phyloP scores from a whole-genome alignment of 2,797 vertebrate genomes.

The Acanthurus lineatus region DNA sequence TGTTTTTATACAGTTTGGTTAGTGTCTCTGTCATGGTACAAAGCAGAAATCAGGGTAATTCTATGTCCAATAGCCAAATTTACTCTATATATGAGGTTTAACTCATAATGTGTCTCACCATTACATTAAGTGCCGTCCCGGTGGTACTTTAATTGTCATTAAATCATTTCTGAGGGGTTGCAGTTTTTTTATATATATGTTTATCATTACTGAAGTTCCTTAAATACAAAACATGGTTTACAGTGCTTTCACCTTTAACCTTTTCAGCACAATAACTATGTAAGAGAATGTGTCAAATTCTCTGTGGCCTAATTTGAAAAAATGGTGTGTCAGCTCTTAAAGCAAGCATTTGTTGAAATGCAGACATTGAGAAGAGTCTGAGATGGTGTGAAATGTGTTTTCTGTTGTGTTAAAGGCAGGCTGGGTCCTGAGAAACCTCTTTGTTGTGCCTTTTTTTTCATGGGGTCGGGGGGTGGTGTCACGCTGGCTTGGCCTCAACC shows the following conservation, averaged over 20 bases:
- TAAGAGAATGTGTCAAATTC: not conserved
- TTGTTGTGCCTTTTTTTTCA: slow-evolving; percentile 74
- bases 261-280: not conserved
- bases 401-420: slow-evolving; percentile 34
- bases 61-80: not conserved
- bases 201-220: not conserved
- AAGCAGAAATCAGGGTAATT: not conserved
- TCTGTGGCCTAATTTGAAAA: not conserved
- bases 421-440: slow-evolving; percentile 55
- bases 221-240: not conserved
- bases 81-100: not conserved
- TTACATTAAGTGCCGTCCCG: too few species aligned
- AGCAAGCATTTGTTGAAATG: slow-evolving; percentile 12
- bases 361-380: slow-evolving; percentile 32
- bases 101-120: not conserved
- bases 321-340: not conserved
- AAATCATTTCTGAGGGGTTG: not conserved
- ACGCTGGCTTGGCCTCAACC: slow-evolving; percentile 57
- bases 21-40: not conserved
- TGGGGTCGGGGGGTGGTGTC: slow-evolving; percentile 54
- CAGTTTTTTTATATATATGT: not conserved
- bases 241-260: not conserved
- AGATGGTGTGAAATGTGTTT: slow-evolving; percentile 32
- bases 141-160: too few species aligned
- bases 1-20: slow-evolving; percentile 22